Evolutionary conservation across 2,888 invertebrate species (phyloP).

Genomic region (Meteorus cinctellus): DNA sequence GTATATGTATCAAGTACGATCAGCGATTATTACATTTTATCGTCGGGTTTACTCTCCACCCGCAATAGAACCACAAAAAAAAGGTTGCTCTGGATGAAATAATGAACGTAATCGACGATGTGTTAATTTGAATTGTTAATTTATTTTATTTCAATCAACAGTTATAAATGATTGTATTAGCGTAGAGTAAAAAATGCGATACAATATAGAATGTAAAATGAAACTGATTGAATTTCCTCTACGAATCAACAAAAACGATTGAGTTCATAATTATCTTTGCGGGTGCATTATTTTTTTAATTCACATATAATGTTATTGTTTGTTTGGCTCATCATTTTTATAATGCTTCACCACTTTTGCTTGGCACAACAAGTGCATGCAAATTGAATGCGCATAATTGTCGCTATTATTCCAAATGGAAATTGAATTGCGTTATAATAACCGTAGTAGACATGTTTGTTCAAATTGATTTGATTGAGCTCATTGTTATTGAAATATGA

Average conservation of each 20-base stretch:
- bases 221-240: too few species aligned
- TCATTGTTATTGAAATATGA: slow-evolving; percentile 9
- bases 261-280: too few species aligned
- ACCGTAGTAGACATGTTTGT: neutral
- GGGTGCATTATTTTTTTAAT: neutral
- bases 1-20: neutral
- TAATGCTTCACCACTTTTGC: neutral
- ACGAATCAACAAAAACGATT: too few species aligned
- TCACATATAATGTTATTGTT: neutral
- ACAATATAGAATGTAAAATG: too few species aligned
- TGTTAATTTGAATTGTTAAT: neutral
- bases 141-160: too few species aligned
- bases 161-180: too few species aligned
- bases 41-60: neutral
- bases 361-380: neutral
- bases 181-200: too few species aligned
- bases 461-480: slow-evolving; percentile 21
- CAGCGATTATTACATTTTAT: slow-evolving; percentile 1
- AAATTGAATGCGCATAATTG: slow-evolving; percentile 20
- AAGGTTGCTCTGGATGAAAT: neutral
- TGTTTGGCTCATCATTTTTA: neutral
- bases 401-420: neutral
- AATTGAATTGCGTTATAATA: slow-evolving; percentile 26
- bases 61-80: neutral
- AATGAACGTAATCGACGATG: neutral